Evolutionary conservation across 2,113 vertebrate species (phyloP), one percentile per base, ranked within the genome.

Genomic region (Paramisgurnus dabryanus): DNA sequence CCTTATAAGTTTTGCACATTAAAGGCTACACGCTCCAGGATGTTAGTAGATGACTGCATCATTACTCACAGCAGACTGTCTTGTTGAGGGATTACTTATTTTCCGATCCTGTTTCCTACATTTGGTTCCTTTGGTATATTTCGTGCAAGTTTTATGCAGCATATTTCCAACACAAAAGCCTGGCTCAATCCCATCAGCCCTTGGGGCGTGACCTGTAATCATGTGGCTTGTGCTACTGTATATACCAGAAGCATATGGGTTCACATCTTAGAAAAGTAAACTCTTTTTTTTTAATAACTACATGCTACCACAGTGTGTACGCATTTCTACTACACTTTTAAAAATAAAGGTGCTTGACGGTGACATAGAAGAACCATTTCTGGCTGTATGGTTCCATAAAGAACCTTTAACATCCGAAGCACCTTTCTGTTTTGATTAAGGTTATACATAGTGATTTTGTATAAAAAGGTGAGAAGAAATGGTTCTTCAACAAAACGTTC

Each of bases 21-120:
- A 73, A 65, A 27, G 40, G 60, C 22, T 61, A 45, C 71, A 74
- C 43, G 71, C 60, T 61, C 71, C 71, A 53, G 47, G 41, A 43
- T 61, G 45, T 57, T 13, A 64, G 67, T 49, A 64, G 17, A 63
- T 58, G 41, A 50, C 66, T 67, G 34, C 17, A 43, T 6, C 47
- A 74, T 84, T 84, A 64, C 69, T 81, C 68, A 78, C 61, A 50
- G 53, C 17, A 73, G 50, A 57, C n/a, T 7, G 15, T n/a, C 13
- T 34, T 47, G 22, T n/a, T 55, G 75, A 81, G 67, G 17, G 60
- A 55, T 64, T 67, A 58, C 50, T 76, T 74, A 71, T 79, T 82
- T 85, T 85, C 69, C 82, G 78, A 55, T n/a, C 47, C 63, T 61
- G 55, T 75, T 84, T 80, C 80, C 85, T 86, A 72, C 55, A 47